Evolutionary conservation across 2,113 vertebrate species (phyloP), one percentile per base, ranked within the genome.

Genomic region (Melanerpes formicivorus): DNA sequence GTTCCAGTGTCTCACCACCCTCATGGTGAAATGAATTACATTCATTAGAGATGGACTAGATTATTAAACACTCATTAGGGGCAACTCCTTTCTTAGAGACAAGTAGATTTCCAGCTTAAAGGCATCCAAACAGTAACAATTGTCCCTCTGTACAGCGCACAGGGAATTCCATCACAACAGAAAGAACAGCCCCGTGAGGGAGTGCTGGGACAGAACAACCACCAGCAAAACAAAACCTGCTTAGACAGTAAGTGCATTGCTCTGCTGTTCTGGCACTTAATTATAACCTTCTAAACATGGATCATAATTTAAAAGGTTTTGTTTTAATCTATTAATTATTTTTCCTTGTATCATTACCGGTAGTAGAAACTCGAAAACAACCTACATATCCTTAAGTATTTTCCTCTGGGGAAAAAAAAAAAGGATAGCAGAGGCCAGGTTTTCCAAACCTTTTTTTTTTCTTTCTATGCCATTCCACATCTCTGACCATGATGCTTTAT

Each of bases 21-120:
- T 40, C 40, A 11, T 40, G 40, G 40, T 40, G 40, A 40, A 40
- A 40, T 40, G 11, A 40, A 40, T 40, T 62, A n/a, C 66, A 85
- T 91, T 96, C 95, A 95, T 96, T 96, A 95, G 95, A 95, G 78
- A 91, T 67, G 3, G 93, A 94, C 94, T 94, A 71, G 76, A 80
- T 95, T 90, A 90, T 73, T 94, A 85, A 83, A 92, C 22, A 76
- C 17, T 82, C 59, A 93, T 95, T 93, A 93, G 94, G 44, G 21
- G 16, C 66, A 93, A 82, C 73, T 95, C 75, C 69, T 90, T 96
- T 93, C 84, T 90, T 81, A 72, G 64, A 18, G 67, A 93, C 25
- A 86, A 75, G 82, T 80, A 90, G 65, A 65, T 95, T 95, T 77
- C 89, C 42, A 87, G 79, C 60, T 91, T 86, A 95, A 93, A 91